Conservation (phyloP, 1,140 invertebrate genomes). For the Drosophila bipectinata region DNA sequence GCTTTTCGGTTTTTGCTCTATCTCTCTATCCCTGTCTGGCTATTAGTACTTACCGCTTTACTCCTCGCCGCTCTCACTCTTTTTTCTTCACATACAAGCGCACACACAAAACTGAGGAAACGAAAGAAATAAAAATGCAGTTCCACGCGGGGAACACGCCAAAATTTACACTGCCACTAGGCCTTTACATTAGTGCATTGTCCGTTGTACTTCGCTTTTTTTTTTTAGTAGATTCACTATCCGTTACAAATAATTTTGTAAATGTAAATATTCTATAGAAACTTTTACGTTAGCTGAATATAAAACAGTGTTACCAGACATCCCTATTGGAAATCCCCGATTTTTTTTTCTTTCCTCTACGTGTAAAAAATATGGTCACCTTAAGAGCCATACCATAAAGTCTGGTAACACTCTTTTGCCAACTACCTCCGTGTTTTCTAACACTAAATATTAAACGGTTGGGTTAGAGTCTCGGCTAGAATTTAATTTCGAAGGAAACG, state of each 20-base stretch:
- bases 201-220: slow-evolving; percentile 39
- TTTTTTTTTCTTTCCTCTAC: too few relatives aligned
- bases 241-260: slow-evolving; percentile 77
- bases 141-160: slow-evolving; percentile 71
- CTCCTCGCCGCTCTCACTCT: slow-evolving; percentile 31
- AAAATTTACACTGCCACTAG: slow-evolving; percentile 42
- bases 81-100: slow-evolving; percentile 34
- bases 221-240: slow-evolving; percentile 42
- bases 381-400: too few relatives aligned
- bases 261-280: slow-evolving; percentile 59
- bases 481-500: too few relatives aligned
- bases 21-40: slow-evolving; percentile 39
- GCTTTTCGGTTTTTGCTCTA: slow-evolving; percentile 19
- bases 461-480: too few relatives aligned
- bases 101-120: slow-evolving; percentile 74
- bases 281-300: slow-evolving; percentile 54
- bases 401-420: too few relatives aligned
- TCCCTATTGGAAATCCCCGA: neutral
- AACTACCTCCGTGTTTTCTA: too few relatives aligned
- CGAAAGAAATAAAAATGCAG: slow-evolving; percentile 69
- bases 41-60: slow-evolving; percentile 59
- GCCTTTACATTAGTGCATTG: slow-evolving; percentile 77
- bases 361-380: too few relatives aligned
- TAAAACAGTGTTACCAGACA: slow-evolving; percentile 5
- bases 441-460: too few relatives aligned